A percentile compares a stretch with the other conserved stretches of the same genome.
Evolutionary conservation across 2,888 invertebrate species (phyloP).

Genomic region (Sialis lutaria): DNA sequence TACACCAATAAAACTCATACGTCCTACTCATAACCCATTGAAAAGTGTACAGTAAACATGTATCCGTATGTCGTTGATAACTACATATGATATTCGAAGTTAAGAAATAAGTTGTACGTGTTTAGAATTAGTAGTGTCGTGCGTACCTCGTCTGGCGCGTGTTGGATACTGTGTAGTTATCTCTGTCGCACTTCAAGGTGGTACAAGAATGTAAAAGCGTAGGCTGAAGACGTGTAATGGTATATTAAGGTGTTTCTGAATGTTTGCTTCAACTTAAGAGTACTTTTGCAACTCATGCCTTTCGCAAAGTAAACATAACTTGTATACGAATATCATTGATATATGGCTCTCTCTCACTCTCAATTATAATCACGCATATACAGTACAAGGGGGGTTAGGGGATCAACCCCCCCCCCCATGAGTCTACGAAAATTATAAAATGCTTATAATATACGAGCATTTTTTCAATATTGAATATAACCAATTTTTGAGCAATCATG

Average conservation of each 20-base stretch:
- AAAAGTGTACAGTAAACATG: neutral
- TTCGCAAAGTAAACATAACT: no score
- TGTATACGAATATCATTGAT: no score
- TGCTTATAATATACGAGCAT: no score
- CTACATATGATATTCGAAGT: neutral
- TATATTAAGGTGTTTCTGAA: neutral
- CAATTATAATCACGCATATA: no score
- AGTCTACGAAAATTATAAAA: no score
- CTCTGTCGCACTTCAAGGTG: neutral
- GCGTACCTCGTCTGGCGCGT: neutral
- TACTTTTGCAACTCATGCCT: no score
- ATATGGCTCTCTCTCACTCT: no score
- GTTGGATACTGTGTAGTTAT: neutral
- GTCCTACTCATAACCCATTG: neutral
- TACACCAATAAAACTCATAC: neutral
- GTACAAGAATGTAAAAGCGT: neutral
- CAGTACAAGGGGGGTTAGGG: no score
- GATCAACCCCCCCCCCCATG: no score
- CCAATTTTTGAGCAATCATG: no score
- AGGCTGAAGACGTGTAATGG: neutral
- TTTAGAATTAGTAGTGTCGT: neutral
- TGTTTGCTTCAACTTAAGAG: no score
- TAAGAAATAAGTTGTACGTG: neutral
- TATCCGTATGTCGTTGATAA: neutral
- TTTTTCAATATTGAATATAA: no score